phyloP scores from a whole-genome alignment of 2,888 invertebrate genomes.

The Parthenolecanium corni region DNA sequence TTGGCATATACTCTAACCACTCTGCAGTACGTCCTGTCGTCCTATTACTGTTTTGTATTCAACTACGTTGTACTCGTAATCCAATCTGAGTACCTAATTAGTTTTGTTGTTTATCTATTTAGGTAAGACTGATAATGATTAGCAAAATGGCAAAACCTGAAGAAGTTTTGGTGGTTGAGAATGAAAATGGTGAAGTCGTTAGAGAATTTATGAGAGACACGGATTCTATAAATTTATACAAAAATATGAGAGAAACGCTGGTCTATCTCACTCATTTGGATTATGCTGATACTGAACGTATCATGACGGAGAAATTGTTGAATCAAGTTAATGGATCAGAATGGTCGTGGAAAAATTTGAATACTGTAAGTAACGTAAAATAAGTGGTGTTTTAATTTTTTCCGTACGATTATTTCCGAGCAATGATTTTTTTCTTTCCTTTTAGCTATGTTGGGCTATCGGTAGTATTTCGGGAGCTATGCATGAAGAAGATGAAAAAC shows the following conservation, averaged over 20 bases:
- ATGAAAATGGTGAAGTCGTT: slow-evolving; percentile 98
- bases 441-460: slow-evolving; percentile 91
- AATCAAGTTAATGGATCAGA: slow-evolving; percentile 97
- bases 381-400: background rate
- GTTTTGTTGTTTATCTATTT: too few species aligned
- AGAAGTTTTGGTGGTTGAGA: slow-evolving; percentile 98
- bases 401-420: background rate
- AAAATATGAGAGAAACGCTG: slow-evolving; percentile 95
- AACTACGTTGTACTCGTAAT: too few species aligned
- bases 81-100: too few species aligned
- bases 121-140: slow-evolving; percentile 56
- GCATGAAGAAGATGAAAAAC: slow-evolving; percentile 98
- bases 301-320: slow-evolving; percentile 97
- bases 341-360: slow-evolving; percentile 99
- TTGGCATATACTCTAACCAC: too few species aligned
- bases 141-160: slow-evolving; percentile 99
- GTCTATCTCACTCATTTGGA: slow-evolving; percentile 98
- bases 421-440: slow-evolving; percentile 29
- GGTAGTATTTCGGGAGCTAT: slow-evolving; percentile 98
- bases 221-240: slow-evolving; percentile 97
- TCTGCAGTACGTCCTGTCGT: too few species aligned
- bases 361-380: slow-evolving; percentile 52
- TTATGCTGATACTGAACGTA: slow-evolving; percentile 91
- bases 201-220: slow-evolving; percentile 99
- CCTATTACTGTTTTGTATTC: too few species aligned